Evolutionary conservation across 2,113 vertebrate species (phyloP).

Genomic region (Anser cygnoides): DNA sequence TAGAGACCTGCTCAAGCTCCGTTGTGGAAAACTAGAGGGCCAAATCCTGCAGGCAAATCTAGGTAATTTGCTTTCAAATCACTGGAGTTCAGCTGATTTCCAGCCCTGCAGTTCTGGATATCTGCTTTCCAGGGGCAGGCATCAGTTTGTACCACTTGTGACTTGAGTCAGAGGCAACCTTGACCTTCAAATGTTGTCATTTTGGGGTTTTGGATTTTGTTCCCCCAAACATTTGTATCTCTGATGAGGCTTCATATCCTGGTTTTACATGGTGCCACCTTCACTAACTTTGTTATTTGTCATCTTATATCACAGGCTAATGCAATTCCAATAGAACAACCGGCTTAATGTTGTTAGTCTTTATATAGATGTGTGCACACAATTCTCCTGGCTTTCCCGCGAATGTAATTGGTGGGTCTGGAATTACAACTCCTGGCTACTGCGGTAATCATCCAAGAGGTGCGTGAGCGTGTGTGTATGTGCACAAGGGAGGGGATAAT

Average conservation of each 20-base stretch:
- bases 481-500: not conserved
- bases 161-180: not conserved
- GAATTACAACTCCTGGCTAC: slow-evolving; percentile 67
- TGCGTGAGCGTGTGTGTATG: rapidly evolving
- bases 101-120: not conserved
- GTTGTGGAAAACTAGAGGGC: not conserved
- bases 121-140: not conserved
- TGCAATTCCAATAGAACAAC: slow-evolving; percentile 72
- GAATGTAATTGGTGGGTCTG: slow-evolving; percentile 69
- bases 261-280: slow-evolving; percentile 68
- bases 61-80: slow-evolving; percentile 1
- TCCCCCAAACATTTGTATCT: not conserved
- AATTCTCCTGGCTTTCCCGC: slow-evolving; percentile 60
- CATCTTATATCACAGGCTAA: slow-evolving; percentile 77
- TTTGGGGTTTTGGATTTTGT: not conserved
- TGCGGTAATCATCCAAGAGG: slow-evolving; percentile 37
- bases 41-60: slow-evolving; percentile 5
- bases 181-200: slow-evolving; percentile 23
- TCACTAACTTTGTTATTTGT: slow-evolving; percentile 74
- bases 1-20: not conserved
- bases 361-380: slow-evolving; percentile 60
- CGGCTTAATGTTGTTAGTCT: slow-evolving; percentile 66
- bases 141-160: not conserved
- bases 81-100: not conserved
- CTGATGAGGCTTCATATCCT: slow-evolving; percentile 68